Conservation (phyloP, 2,113 vertebrate species). For the Bettongia penicillata region DNA sequence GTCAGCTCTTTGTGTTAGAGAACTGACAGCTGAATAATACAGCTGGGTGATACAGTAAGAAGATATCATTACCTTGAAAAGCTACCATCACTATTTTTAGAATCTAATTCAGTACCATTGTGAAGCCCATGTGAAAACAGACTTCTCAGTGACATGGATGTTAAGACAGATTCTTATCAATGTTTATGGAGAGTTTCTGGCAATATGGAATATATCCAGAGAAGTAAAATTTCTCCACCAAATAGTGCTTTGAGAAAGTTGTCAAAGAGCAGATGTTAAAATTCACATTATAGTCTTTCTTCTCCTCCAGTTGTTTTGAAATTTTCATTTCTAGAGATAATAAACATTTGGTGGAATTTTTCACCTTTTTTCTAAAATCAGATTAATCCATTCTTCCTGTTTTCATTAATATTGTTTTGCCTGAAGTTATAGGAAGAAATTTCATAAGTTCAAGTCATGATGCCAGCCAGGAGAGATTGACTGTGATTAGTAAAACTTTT, state of each 20-base stretch:
- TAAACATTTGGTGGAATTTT: not conserved
- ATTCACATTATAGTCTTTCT: not conserved
- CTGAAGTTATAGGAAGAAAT: not conserved
- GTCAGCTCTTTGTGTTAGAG: conserved; percentile 21
- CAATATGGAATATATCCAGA: not conserved
- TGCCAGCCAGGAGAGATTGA: conserved; percentile 19
- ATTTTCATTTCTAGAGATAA: not conserved
- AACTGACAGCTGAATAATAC: not conserved
- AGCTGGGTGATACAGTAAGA: not conserved
- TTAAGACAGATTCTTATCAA: conserved; percentile 9
- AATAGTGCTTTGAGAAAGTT: not conserved
- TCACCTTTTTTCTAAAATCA: conserved; percentile 5
- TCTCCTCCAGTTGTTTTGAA: not conserved
- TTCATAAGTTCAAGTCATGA: conserved; percentile 33
- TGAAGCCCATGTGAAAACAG: not conserved
- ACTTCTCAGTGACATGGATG: not conserved
- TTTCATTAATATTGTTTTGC: conserved; percentile 25
- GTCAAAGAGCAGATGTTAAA: conserved; percentile 16
- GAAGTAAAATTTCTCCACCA: not conserved
- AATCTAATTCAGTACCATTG: not conserved
- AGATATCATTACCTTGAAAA: conserved; percentile 17
- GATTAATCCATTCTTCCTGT: not conserved
- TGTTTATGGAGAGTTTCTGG: not conserved
- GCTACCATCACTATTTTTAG: not conserved
- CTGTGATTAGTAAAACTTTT: conserved; percentile 51